Evolutionary conservation across 2,888 invertebrate species (phyloP).

Genomic region (Pristionchus arcanus): DNA sequence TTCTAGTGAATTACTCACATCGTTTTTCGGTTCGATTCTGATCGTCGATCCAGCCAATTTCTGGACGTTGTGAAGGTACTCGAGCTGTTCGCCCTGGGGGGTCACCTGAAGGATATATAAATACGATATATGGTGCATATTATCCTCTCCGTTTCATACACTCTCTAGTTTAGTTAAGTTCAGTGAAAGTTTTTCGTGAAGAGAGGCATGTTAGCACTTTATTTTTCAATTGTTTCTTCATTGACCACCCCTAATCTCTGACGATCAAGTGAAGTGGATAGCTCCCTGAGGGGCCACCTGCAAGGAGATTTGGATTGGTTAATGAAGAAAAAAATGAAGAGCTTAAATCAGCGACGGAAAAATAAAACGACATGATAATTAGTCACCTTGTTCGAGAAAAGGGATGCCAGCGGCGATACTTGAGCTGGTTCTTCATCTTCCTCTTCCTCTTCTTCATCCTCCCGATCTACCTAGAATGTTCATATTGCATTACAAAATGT

Average conservation of each 20-base stretch:
- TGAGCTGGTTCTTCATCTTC: background rate
- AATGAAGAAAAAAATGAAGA: background rate
- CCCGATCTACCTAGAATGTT: background rate
- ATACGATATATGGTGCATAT: too few relatives aligned
- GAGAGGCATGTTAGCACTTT: too few relatives aligned
- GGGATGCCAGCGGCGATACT: constrained; percentile 11
- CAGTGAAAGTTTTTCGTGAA: too few relatives aligned
- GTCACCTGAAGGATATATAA: constrained; percentile 48
- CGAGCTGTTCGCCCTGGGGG: constrained; percentile 32
- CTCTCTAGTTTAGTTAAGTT: background rate
- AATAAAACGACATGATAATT: background rate
- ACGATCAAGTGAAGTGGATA: too few relatives aligned
- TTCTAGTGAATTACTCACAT: background rate
- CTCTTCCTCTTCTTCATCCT: background rate
- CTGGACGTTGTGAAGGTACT: constrained; percentile 47
- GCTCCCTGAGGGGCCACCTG: too few relatives aligned
- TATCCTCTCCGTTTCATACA: background rate
- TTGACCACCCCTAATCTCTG: too few relatives aligned
- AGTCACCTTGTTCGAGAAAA: background rate
- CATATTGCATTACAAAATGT: background rate
- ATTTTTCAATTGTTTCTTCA: too few relatives aligned
- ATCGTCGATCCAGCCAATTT: background rate
- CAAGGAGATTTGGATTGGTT: too few relatives aligned
- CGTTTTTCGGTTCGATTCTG: constrained; percentile 31
- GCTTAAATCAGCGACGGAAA: background rate